These are phyloP conservation scores for Vanessa atalanta DNA, from an alignment of 1,140 invertebrate genomes.

Conservation along the genomic window DNA sequence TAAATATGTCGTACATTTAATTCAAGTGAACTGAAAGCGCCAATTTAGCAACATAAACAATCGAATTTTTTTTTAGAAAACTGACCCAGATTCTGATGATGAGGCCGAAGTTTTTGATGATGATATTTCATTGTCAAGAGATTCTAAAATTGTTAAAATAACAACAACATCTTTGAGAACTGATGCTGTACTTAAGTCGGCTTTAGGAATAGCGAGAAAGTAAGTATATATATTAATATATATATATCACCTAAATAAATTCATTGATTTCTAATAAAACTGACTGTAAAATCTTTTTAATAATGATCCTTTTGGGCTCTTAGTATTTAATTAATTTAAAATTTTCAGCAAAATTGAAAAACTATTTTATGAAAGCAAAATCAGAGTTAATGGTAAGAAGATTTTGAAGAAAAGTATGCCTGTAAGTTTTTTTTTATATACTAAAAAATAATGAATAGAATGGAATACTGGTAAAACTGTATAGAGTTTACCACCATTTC, in stretches of 20 bases:
- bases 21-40: too few species aligned
- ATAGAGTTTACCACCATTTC: too few species aligned
- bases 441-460: not conserved
- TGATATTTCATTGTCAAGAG: conserved; percentile 65
- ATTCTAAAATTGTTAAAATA: conserved; percentile 82
- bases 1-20: not conserved
- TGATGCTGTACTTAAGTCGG: conserved; percentile 85
- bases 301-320: too few species aligned
- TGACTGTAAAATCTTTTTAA: not conserved
- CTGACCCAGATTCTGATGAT: conserved; percentile 63
- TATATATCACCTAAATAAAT: not conserved
- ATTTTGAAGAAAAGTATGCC: conserved; percentile 83
- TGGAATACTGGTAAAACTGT: too few species aligned
- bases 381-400: conserved; percentile 85
- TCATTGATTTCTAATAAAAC: not conserved
- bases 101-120: conserved; percentile 53
- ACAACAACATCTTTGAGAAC: conserved; percentile 83
- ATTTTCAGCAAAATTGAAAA: conserved; percentile 83
- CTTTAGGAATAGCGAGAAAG: conserved; percentile 85
- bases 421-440: conserved; percentile 62
- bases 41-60: not conserved
- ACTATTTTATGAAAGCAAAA: conserved; percentile 85
- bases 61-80: conserved; percentile 38
- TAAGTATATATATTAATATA: too few species aligned
- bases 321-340: conserved; percentile 17